Conservation (phyloP, 2,113 vertebrate species). For the Odocoileus virginianus region DNA sequence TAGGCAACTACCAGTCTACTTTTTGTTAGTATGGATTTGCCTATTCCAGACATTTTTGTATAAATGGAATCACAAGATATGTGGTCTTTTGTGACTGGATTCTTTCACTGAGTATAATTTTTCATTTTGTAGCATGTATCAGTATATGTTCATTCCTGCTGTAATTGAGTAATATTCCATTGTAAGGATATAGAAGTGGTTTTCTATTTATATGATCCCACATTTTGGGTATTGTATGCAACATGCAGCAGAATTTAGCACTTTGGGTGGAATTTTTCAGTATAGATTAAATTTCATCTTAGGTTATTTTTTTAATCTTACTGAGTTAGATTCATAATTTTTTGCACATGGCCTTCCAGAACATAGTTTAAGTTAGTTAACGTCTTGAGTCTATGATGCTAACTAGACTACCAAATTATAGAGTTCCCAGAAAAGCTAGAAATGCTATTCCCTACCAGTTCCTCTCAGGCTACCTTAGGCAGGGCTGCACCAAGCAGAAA, state of each 20-base stretch:
- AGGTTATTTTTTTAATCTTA: background rate
- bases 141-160: background rate
- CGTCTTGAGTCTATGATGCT: background rate
- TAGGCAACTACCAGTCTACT: background rate
- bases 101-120: background rate
- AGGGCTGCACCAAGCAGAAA: background rate
- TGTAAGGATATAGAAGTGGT: background rate
- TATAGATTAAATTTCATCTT: slow-evolving; percentile 3
- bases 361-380: background rate
- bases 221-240: background rate
- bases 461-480: background rate
- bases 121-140: background rate
- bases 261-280: background rate
- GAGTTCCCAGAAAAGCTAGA: background rate
- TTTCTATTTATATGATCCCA: background rate
- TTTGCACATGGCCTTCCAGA: background rate
- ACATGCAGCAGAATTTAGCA: background rate
- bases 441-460: background rate
- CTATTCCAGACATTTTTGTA: background rate
- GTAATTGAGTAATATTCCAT: background rate
- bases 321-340: background rate
- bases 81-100: background rate
- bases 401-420: background rate
- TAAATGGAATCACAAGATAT: background rate
- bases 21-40: background rate